Conservation (phyloP, 2,888 invertebrate species). For the Mactromeris polynyma region DNA sequence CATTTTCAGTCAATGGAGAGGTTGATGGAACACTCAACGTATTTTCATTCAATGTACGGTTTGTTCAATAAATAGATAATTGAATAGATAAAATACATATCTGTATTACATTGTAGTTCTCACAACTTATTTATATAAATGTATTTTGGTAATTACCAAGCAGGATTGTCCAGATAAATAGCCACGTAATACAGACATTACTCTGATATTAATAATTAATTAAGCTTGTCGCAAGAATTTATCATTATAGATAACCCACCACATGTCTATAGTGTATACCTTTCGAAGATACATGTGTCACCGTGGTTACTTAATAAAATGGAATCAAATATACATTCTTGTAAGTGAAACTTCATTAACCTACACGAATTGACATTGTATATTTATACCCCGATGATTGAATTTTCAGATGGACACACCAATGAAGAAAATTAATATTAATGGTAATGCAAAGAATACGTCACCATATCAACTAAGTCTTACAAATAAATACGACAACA, state of each 20-base stretch:
- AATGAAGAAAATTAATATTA: slow-evolving; percentile 73
- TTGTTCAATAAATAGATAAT: not conserved
- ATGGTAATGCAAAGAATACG: slow-evolving; percentile 60
- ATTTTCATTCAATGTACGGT: slow-evolving; percentile 73
- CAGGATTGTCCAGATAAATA: no score
- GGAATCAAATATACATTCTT: not conserved
- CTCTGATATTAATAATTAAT: not conserved
- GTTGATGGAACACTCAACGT: slow-evolving; percentile 70
- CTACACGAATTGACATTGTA: no score
- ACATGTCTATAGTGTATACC: not conserved
- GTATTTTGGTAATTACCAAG: no score
- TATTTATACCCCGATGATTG: not conserved
- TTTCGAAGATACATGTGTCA: no score
- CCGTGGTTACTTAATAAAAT: not conserved
- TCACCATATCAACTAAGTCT: slow-evolving; percentile 68
- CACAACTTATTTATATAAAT: no score
- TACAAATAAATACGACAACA: slow-evolving; percentile 67
- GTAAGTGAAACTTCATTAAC: not conserved
- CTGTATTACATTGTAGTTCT: no score
- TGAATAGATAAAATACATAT: slow-evolving; percentile 15
- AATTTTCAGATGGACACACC: slow-evolving; percentile 71
- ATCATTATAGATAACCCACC: no score
- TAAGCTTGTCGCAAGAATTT: no score
- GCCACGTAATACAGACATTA: no score
- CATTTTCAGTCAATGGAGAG: slow-evolving; percentile 71